Base-by-base conservation (phyloP, 2,888 invertebrate genomes). In the Lissonota sp. region DNA sequence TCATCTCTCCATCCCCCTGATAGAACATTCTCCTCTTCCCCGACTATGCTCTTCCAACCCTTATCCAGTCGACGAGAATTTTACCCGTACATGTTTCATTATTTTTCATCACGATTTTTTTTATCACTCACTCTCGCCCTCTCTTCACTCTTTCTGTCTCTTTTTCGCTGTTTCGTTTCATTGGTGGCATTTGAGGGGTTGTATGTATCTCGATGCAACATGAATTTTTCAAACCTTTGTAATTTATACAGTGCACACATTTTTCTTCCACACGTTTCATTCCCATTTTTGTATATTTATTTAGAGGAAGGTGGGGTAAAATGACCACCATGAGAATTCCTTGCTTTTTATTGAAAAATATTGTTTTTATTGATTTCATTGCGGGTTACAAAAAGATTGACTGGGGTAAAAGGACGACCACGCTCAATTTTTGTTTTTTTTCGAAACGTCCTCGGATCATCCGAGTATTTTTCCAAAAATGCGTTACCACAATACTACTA, bases 21-120 rank as follows among this genome's bases (percentile, higher is more conserved):
- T 26, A 3, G 26, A 2, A 2, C 26, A 26, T 14, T 51, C 39
- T 64, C 51, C 39, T 42, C 63, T 4, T 1, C 10, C 40, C 26
- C 51, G 51, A 58, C 39, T 58, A 26, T 3, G 26, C 3, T 7
- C 12, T 6, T 12, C 26, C 37, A 62, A 37, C 26, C 39, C 37
- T 57, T 58, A 69, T 69, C 57, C 44, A 69, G 37, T 46, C n/a
- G 7, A 7, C 57, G 44, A 4, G 42, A 44, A 69, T 57, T 46
- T 58, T 44, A 8, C 12, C 37, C 44, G 44, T 46, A 3, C 37
- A 46, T 58, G 57, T 46, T 46, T 40, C 58, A 40, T 39, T 60
- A 16, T 60, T 44, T 42, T 72, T 63, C 44, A 63, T 72, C 72
- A 63, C 55, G 16, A 63, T 62, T 40, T 42, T 74, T 74, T 70